Evolutionary conservation across 2,888 invertebrate genomes (phyloP).

Genomic region (Hipparchia sbordonii): DNA sequence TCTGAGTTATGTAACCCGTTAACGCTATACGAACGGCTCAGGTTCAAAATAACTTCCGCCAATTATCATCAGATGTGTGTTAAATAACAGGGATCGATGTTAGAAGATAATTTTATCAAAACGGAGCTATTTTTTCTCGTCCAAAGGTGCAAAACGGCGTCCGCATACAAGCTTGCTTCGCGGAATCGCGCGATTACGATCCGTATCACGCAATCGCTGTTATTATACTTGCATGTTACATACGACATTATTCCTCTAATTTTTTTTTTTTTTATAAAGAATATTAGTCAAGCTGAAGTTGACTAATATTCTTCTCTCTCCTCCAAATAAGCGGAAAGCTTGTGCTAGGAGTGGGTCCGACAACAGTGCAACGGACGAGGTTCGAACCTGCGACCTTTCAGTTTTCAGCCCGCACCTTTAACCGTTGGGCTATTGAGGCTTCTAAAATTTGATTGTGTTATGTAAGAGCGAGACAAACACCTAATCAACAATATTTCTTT

Average conservation of each 20-base stretch:
- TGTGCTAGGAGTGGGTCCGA: no score
- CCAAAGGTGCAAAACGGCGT: slow-evolving; percentile 42
- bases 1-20: not conserved
- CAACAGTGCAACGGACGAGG: no score
- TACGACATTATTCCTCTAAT: slow-evolving; percentile 44
- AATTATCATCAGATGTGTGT: not conserved
- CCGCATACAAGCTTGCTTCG: slow-evolving; percentile 45
- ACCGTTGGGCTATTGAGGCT: no score
- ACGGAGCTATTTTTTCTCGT: slow-evolving; percentile 29
- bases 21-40: not conserved
- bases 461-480: not conserved
- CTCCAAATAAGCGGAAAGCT: no score
- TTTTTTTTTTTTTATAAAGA: no score
- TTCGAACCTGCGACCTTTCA: no score
- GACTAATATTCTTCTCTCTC: no score
- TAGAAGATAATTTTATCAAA: slow-evolving; percentile 6
- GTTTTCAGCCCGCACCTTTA: no score
- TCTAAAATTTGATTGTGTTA: not conserved
- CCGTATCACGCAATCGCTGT: slow-evolving; percentile 55
- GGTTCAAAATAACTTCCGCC: not conserved
- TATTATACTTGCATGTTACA: slow-evolving; percentile 50
- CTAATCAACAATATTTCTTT: no score
- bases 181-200: slow-evolving; percentile 59
- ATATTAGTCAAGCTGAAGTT: no score
- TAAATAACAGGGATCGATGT: not conserved